phyloP scores from a whole-genome alignment of 2,888 invertebrate genomes.

The Drosophila anomalata region DNA sequence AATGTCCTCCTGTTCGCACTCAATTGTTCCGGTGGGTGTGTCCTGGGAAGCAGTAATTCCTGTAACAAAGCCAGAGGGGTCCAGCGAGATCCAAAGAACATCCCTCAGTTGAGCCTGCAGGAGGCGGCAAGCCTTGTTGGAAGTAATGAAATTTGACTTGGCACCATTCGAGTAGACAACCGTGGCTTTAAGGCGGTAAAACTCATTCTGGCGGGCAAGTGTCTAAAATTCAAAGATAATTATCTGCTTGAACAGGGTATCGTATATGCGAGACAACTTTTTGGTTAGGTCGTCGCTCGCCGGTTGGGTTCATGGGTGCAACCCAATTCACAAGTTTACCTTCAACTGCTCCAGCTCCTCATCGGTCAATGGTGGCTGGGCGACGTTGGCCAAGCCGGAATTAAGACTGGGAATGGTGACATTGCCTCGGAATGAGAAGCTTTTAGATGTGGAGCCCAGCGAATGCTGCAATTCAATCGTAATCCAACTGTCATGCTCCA shows the following conservation, averaged over 20 bases:
- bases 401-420: conserved; percentile 89
- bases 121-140: conserved; percentile 91
- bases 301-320: background rate
- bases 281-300: background rate
- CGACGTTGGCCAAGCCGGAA: conserved; percentile 87
- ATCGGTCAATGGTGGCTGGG: conserved; percentile 86
- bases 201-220: conserved; percentile 88
- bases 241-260: background rate
- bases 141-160: conserved; percentile 89
- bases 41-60: conserved; percentile 86
- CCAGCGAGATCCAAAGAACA: conserved; percentile 90
- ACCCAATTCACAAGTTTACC: conserved; percentile 81
- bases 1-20: conserved; percentile 57
- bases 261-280: background rate
- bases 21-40: conserved; percentile 83
- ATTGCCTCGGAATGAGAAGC: conserved; percentile 88
- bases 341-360: conserved; percentile 86
- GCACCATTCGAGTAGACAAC: conserved; percentile 88
- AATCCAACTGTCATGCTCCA: conserved; percentile 91
- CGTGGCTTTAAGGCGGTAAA: conserved; percentile 90
- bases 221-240: conserved; percentile 82
- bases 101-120: conserved; percentile 91
- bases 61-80: conserved; percentile 91
- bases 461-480: conserved; percentile 89
- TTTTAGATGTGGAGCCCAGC: conserved; percentile 85